A percentile compares a stretch with the other conserved stretches of the same genome.
These are phyloP conservation scores for Aythya baeri DNA, from an alignment of 2,113 vertebrate genomes.

Conservation along the genomic window DNA sequence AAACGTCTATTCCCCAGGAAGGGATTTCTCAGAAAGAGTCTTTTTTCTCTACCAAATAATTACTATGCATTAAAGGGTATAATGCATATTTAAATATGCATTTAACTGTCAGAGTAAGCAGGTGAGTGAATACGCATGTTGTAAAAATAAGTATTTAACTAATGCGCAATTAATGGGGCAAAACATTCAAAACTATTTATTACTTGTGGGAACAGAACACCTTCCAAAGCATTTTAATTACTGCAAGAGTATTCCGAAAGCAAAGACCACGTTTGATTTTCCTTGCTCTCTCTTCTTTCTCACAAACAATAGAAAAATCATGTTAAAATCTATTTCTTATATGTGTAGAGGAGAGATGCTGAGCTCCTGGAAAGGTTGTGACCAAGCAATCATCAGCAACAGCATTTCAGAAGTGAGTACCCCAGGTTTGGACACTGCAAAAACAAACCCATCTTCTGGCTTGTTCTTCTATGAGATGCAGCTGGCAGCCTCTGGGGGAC, in stretches of 20 bases:
- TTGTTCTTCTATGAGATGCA: rapidly evolving
- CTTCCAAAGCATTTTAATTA: slow-evolving; percentile 60
- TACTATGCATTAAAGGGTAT: slow-evolving; percentile 20
- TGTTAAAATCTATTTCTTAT: background rate
- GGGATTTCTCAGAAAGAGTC: background rate
- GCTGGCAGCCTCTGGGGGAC: rapidly evolving
- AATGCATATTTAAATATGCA: slow-evolving; percentile 52
- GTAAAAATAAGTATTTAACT: slow-evolving; percentile 66
- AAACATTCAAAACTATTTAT: slow-evolving; percentile 63
- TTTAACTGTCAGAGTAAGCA: slow-evolving; percentile 59
- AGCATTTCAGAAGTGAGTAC: background rate
- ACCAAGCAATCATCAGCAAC: rapidly evolving
- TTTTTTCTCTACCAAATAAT: slow-evolving; percentile 2
- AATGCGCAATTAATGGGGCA: slow-evolving; percentile 69
- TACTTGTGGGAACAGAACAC: slow-evolving; percentile 51
- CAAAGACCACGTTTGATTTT: background rate
- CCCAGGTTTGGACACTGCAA: rapidly evolving
- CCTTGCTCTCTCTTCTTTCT: background rate
- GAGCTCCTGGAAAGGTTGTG: background rate
- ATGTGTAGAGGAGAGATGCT: rapidly evolving
- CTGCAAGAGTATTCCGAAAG: slow-evolving; percentile 7
- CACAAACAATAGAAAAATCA: background rate
- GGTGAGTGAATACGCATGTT: slow-evolving; percentile 62
- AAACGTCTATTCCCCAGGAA: background rate
- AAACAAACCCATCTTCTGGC: background rate